Evolutionary conservation across 2,113 vertebrate species (phyloP).

Genomic region (Oryzias javanicus): DNA sequence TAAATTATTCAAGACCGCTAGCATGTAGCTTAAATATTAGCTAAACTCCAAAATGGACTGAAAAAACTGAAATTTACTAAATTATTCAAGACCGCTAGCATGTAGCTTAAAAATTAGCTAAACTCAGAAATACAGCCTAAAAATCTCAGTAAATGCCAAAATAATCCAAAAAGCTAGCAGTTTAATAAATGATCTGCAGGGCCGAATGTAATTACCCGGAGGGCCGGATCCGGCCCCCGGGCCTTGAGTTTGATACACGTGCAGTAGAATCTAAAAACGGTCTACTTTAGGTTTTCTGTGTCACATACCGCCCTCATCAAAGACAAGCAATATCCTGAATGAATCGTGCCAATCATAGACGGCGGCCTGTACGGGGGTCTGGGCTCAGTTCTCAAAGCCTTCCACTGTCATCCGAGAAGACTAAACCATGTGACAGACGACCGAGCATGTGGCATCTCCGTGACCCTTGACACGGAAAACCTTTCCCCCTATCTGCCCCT

Average conservation of each 20-base stretch:
- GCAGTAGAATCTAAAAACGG: conserved; percentile 11
- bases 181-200: no score
- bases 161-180: no score
- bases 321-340: conserved; percentile 43
- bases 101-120: no score
- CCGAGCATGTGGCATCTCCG: conserved; percentile 71
- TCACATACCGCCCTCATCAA: conserved; percentile 31
- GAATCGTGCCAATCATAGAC: conserved; percentile 35
- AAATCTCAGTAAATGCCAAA: no score
- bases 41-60: no score
- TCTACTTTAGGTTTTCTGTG: conserved; percentile 7
- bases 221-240: no score
- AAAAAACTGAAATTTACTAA: no score
- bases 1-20: no score
- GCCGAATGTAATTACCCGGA: no score
- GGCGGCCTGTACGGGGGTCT: conserved; percentile 10
- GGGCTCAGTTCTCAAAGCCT: conserved; percentile 41
- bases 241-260: neutral
- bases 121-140: no score
- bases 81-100: no score
- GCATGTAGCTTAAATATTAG: no score
- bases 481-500: conserved; percentile 46
- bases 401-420: conserved; percentile 57
- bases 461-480: conserved; percentile 64
- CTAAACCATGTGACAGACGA: conserved; percentile 63